Base-by-base conservation (phyloP, 2,888 invertebrate genomes). In the Agonum fuliginosum region DNA sequence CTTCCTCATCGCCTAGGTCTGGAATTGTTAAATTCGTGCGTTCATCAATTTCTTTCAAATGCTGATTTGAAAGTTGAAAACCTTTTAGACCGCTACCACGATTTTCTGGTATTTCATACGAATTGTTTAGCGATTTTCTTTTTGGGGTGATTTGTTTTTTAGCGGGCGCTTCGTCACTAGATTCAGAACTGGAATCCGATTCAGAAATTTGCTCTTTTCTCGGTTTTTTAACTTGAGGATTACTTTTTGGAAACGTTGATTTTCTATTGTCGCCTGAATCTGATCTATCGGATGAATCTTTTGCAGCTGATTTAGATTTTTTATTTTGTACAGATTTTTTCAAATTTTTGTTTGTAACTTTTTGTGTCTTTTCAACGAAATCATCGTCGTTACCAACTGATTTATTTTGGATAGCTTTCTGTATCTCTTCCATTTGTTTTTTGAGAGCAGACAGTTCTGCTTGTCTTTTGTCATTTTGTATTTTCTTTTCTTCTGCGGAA, bases 1-100 rank as follows among this genome's bases (percentile, higher is more conserved):
- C 74, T 34, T 79, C 62, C 17, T 78, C 72, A 58, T 76, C 58
- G 3, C 70, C 65, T 12, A 79, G 27, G 24, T 48, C 14, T 30
- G 51, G 3, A 48, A 5, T 30, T 51, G 76, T 48, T 24, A 30
- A 5, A 30, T 30, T 30, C 8, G 30, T 30, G n/a, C 46, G 24
- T 24, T 22, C 24, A 46, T 65, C 48, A n/a, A 67, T 30, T 19
- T 2, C 6, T 19, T 67, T 48, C 69, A 71, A 70, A 78, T 74
- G 12, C 37, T 22, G 41, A 74, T 78, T 62, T 12, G 30, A 12
- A 3, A 2, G 3, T 17, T 51, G 62, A 43, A 62, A 62, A 10
- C 58, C 58, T 62, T 62, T 30, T 41, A 43, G 24, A 20, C 20
- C 43, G 2, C 30, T 71, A 2, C 41, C 30, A 24, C 48, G 10